phyloP scores from a whole-genome alignment of 1,140 invertebrate species.

The Asobara japonica region DNA sequence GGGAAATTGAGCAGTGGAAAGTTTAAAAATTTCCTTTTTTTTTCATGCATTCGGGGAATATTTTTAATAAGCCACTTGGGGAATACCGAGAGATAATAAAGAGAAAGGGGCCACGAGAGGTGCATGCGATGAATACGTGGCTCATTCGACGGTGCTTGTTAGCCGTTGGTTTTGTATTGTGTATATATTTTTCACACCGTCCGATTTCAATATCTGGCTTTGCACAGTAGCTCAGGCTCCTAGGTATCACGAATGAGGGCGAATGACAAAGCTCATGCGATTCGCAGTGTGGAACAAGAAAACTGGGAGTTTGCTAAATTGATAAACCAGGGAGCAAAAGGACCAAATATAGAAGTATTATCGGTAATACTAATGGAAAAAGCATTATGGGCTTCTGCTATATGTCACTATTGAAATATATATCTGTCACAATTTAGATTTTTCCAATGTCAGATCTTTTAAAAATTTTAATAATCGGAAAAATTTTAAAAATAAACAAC shows the following conservation, averaged over 20 bases:
- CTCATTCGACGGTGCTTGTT: conserved; percentile 8
- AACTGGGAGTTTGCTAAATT: too few species aligned
- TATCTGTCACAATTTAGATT: too few species aligned
- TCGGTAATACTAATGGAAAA: too few species aligned
- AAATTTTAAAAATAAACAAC: too few species aligned
- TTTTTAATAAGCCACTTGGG: conserved; percentile 2
- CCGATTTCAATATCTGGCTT: conserved; percentile 11
- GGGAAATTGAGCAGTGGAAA: too few species aligned
- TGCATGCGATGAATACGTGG: not conserved
- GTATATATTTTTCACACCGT: conserved; percentile 15
- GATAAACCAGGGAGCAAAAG: too few species aligned
- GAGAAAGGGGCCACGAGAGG: not conserved
- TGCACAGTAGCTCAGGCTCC: not conserved
- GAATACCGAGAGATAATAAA: not conserved
- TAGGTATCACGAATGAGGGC: not conserved
- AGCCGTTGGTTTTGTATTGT: not conserved
- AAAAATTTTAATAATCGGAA: too few species aligned
- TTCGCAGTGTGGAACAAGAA: not conserved
- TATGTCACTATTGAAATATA: too few species aligned
- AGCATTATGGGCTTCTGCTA: too few species aligned
- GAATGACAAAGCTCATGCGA: not conserved
- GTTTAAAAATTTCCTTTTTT: not conserved
- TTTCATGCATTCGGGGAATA: not conserved
- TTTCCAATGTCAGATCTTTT: too few species aligned
- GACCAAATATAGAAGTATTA: too few species aligned